These are phyloP conservation scores for Malurus leucopterus DNA, from an alignment of 2,797 vertebrate species.

Conservation along the genomic window DNA sequence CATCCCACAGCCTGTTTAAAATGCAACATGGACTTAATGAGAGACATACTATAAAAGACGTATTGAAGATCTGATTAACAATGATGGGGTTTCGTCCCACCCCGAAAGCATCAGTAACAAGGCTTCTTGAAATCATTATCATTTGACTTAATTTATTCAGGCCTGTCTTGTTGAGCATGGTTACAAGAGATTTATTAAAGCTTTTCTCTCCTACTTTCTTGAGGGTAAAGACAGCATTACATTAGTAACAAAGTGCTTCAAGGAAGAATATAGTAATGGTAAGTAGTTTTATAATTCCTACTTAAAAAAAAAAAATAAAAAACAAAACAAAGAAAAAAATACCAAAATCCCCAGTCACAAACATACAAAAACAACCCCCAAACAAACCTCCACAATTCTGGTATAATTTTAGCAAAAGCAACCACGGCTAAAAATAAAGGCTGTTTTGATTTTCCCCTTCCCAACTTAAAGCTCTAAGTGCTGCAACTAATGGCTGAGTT, in stretches of 20 bases:
- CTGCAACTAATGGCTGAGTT: not conserved
- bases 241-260: not conserved
- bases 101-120: not conserved
- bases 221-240: not conserved
- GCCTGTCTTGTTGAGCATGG: not conserved
- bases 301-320: not conserved
- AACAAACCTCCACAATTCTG: not conserved
- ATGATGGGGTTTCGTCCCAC: accelerated
- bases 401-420: conserved; percentile 7
- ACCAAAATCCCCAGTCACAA: not conserved
- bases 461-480: not conserved
- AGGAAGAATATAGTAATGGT: not conserved
- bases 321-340: accelerated
- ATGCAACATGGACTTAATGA: not conserved
- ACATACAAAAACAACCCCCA: not conserved
- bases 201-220: not conserved
- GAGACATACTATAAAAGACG: not conserved
- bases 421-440: not conserved
- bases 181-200: not conserved
- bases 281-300: not conserved
- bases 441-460: not conserved
- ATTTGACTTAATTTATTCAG: not conserved
- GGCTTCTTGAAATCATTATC: not conserved
- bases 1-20: not conserved
- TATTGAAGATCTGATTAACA: not conserved